Conservation (phyloP, 2,888 invertebrate species). For the Eutolmus rufibarbis region DNA sequence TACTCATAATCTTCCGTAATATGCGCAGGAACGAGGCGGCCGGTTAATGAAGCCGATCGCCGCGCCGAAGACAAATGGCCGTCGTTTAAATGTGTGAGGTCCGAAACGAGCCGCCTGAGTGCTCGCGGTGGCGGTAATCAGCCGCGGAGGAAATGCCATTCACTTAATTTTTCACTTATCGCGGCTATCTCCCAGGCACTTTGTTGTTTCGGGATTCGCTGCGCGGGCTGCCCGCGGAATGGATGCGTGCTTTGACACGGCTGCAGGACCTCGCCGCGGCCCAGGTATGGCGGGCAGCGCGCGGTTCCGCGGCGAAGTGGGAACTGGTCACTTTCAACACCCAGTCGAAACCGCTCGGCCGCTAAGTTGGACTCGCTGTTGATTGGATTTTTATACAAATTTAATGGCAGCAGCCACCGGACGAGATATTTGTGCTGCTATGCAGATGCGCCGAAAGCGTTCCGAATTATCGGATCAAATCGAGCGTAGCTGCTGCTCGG, state of each 20-base stretch:
- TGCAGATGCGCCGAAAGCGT: slow-evolving; percentile 32
- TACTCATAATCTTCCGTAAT: slow-evolving; percentile 26
- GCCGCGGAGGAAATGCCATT: slow-evolving; percentile 36
- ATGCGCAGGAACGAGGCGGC: not conserved
- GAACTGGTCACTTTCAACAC: slow-evolving; percentile 40
- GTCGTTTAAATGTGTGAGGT: slow-evolving; percentile 44
- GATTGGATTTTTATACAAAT: slow-evolving; percentile 43
- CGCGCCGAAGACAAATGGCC: slow-evolving; percentile 38
- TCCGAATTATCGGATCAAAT: slow-evolving; percentile 37
- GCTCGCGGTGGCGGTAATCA: slow-evolving; percentile 38
- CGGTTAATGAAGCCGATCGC: slow-evolving; percentile 35
- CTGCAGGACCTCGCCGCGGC: not conserved
- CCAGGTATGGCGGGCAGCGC: not conserved
- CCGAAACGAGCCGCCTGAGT: slow-evolving; percentile 18
- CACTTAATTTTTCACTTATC: slow-evolving; percentile 43
- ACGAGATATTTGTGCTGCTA: slow-evolving; percentile 29
- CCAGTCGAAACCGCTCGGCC: not conserved
- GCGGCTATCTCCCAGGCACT: slow-evolving; percentile 34
- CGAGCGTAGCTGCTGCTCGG: not conserved
- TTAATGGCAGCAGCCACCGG: slow-evolving; percentile 37
- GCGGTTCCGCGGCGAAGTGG: slow-evolving; percentile 12
- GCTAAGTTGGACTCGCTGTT: slow-evolving; percentile 30
- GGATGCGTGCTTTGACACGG: slow-evolving; percentile 15
- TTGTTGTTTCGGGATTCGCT: slow-evolving; percentile 28
- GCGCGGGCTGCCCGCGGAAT: not conserved